phyloP scores from a whole-genome alignment of 2,797 vertebrate genomes.

The Falco biarmicus region DNA sequence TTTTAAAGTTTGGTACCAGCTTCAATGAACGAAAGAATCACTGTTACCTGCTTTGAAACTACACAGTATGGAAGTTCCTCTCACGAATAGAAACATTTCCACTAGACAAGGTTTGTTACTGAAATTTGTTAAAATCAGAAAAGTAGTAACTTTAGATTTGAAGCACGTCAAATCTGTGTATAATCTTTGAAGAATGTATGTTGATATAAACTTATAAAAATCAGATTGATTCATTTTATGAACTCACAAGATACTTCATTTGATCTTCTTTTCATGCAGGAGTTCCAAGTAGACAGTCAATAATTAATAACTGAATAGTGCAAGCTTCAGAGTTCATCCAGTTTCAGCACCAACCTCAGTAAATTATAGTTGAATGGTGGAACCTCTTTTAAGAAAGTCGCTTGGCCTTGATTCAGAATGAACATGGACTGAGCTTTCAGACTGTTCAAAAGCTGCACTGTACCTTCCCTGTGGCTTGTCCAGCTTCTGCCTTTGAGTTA shows the following conservation, averaged over 20 bases:
- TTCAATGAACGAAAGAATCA: conserved; percentile 20
- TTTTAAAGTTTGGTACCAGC: conserved; percentile 3
- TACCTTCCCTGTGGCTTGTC: background rate
- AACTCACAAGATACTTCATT: background rate
- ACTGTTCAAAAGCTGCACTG: background rate
- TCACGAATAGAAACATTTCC: conserved; percentile 1
- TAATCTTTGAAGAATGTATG: background rate
- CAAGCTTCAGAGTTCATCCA: background rate
- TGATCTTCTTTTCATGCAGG: background rate
- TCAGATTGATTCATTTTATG: background rate
- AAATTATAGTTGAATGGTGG: fast-evolving
- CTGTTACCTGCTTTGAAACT: background rate
- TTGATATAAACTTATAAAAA: background rate
- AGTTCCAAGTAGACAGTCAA: background rate
- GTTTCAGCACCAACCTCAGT: background rate
- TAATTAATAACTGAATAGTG: background rate
- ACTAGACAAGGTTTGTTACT: background rate
- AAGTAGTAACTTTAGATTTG: background rate
- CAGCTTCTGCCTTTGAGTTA: background rate
- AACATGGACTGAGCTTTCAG: background rate
- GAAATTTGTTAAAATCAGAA: background rate
- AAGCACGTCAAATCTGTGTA: background rate
- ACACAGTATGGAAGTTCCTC: background rate
- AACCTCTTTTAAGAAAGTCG: background rate
- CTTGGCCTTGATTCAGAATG: background rate